Evolutionary conservation across 1,140 invertebrate species (phyloP).

Genomic region (Drosophila punjabiensis): DNA sequence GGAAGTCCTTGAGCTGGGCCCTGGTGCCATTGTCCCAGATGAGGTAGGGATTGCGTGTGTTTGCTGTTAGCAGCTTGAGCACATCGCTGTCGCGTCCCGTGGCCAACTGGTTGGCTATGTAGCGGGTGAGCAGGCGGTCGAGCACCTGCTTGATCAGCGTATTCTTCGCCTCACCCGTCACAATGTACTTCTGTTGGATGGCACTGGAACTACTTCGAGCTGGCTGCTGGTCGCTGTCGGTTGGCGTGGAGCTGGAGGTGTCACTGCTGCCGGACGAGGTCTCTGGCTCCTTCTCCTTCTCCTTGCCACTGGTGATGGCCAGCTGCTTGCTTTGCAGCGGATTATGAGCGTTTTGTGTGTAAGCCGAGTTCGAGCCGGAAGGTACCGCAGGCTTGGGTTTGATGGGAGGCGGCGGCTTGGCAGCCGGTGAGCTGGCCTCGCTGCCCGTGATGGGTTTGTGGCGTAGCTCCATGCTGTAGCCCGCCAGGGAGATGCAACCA

Average conservation of each 20-base stretch:
- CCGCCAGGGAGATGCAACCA: conserved; percentile 93
- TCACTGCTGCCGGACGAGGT: conserved; percentile 67
- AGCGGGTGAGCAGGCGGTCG: conserved; percentile 95
- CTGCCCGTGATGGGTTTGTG: conserved; percentile 63
- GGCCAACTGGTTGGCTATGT: conserved; percentile 92
- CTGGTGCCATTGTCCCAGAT: conserved; percentile 99
- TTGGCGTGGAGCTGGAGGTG: conserved; percentile 61
- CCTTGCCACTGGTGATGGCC: conserved; percentile 66
- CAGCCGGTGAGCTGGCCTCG: conserved; percentile 59
- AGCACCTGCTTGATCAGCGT: conserved; percentile 86
- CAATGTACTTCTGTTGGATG: conserved; percentile 76
- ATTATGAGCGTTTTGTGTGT: conserved; percentile 84
- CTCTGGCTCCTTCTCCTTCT: conserved; percentile 46
- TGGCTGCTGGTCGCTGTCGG: conserved; percentile 60
- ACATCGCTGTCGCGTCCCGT: conserved; percentile 86
- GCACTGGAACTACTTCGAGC: conserved; percentile 29
- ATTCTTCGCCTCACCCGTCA: conserved; percentile 74
- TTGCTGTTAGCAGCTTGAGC: conserved; percentile 97
- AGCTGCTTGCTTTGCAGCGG: conserved; percentile 80
- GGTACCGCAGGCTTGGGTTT: conserved; percentile 59
- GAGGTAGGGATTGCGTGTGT: conserved; percentile 97
- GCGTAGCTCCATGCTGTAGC: conserved; percentile 86
- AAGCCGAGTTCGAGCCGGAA: conserved; percentile 53
- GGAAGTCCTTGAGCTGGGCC: conserved; percentile 95
- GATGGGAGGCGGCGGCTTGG: conserved; percentile 57